These are phyloP conservation scores for Myopa tessellatipennis DNA, from an alignment of 2,888 invertebrate species.

Conservation along the genomic window DNA sequence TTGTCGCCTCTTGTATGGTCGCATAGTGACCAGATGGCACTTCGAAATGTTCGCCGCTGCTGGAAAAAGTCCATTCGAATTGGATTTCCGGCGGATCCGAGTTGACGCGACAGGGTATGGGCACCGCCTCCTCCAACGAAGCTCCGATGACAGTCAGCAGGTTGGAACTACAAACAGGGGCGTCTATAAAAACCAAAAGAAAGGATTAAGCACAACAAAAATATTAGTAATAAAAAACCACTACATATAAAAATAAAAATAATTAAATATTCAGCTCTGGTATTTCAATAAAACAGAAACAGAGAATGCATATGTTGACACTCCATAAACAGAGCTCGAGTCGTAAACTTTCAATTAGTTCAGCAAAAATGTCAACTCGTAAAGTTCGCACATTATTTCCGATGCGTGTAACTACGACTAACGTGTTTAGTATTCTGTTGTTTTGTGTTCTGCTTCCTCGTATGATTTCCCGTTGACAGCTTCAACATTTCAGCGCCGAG, in stretches of 20 bases:
- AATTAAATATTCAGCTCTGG: background rate
- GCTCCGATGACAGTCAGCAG: constrained; percentile 85
- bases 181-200: constrained; percentile 71
- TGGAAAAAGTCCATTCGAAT: constrained; percentile 91
- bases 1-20: constrained; percentile 72
- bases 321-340: background rate
- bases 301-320: background rate
- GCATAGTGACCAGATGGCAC: constrained; percentile 75
- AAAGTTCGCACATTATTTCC: background rate
- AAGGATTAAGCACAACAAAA: background rate
- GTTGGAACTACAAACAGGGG: constrained; percentile 82
- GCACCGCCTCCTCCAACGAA: constrained; percentile 83
- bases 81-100: constrained; percentile 87
- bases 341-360: constrained; percentile 11
- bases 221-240: background rate
- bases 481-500: background rate
- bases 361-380: background rate
- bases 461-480: constrained; percentile 10
- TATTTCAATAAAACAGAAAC: background rate
- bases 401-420: background rate
- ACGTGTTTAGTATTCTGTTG: background rate
- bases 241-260: background rate
- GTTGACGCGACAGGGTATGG: constrained; percentile 86
- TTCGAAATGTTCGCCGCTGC: constrained; percentile 87
- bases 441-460: background rate